Base-by-base conservation (phyloP, 2,888 invertebrate genomes). In the Aspidapion aeneum region DNA sequence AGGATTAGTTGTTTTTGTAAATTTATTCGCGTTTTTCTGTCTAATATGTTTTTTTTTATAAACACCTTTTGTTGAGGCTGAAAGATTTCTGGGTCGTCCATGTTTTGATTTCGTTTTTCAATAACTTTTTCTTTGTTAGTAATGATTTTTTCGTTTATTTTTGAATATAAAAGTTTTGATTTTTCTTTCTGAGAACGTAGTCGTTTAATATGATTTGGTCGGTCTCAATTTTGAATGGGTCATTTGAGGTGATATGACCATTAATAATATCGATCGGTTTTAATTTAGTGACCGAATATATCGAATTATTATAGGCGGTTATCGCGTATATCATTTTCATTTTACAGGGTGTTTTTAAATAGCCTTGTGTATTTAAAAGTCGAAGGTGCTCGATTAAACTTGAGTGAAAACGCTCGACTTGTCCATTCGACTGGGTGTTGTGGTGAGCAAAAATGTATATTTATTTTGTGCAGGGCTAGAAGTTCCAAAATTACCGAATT, bases 251-350 rank as follows among this genome's bases (percentile, higher is more conserved):
- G 17, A 54, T 54, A 54, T 54, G 55, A 12, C 55, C 55, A 16
- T 57, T 57, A 21, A 61, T 48, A 12, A 61, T 21, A 21, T 62
- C 58, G 3, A 62, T 58, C n/a, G 62, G 62, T 62, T 58, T 62
- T 17, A 61, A 12, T 48, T 48, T 48, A 12, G 9, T 12, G 9
- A 12, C n/a, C 49, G n/a, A 12, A 12, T n/a, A 48, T 48, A n/a
- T 9, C 49, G 49, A 12, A 48, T 48, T 48, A 48, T 16, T 3
- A n/a, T n/a, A n/a, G n/a, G n/a, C n/a, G n/a, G n/a, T n/a, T n/a
- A n/a, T n/a, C n/a, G n/a, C n/a, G n/a, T n/a, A n/a, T n/a, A n/a
- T n/a, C n/a, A n/a, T n/a, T n/a, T n/a, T n/a, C n/a, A n/a, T n/a
- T n/a, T n/a, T n/a, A n/a, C n/a, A n/a, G n/a, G n/a, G n/a, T n/a